phyloP scores from a whole-genome alignment of 2,888 invertebrate species.

The Napeogenes sylphis region DNA sequence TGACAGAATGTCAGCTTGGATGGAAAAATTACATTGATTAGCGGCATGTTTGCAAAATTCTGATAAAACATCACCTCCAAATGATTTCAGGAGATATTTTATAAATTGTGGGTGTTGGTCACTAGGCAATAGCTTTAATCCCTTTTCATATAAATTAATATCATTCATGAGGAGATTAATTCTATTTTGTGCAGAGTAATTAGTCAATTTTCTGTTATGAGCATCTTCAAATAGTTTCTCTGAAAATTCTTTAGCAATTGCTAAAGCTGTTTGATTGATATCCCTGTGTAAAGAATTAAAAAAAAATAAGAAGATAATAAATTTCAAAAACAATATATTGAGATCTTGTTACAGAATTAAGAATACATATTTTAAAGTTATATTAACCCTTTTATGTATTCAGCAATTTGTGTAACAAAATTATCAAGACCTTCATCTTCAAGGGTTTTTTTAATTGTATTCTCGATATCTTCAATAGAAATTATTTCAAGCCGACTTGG shows the following conservation, averaged over 20 bases:
- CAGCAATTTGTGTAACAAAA: constrained; percentile 82
- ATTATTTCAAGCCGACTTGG: constrained; percentile 79
- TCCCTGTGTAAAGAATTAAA: constrained; percentile 49
- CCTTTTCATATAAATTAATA: constrained; percentile 88
- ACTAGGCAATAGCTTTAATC: constrained; percentile 80
- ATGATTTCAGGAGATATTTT: constrained; percentile 90
- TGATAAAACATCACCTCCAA: constrained; percentile 89
- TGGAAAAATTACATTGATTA: constrained; percentile 82
- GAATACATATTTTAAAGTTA: neutral
- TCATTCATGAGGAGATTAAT: constrained; percentile 86
- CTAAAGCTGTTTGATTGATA: constrained; percentile 82
- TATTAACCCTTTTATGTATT: constrained; percentile 81
- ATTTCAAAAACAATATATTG: no score
- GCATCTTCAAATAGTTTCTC: constrained; percentile 85
- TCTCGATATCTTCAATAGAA: constrained; percentile 81
- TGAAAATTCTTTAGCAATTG: constrained; percentile 84
- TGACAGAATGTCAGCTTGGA: constrained; percentile 79
- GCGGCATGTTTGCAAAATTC: constrained; percentile 88
- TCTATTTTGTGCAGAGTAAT: constrained; percentile 89
- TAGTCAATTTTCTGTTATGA: constrained; percentile 84
- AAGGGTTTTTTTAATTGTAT: constrained; percentile 76
- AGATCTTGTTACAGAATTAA: no score
- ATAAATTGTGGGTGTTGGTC: constrained; percentile 82
- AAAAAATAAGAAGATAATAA: no score
- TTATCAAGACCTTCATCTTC: constrained; percentile 86